phyloP scores from a whole-genome alignment of 2,888 invertebrate species.

The Hipparchia sbordonii region DNA sequence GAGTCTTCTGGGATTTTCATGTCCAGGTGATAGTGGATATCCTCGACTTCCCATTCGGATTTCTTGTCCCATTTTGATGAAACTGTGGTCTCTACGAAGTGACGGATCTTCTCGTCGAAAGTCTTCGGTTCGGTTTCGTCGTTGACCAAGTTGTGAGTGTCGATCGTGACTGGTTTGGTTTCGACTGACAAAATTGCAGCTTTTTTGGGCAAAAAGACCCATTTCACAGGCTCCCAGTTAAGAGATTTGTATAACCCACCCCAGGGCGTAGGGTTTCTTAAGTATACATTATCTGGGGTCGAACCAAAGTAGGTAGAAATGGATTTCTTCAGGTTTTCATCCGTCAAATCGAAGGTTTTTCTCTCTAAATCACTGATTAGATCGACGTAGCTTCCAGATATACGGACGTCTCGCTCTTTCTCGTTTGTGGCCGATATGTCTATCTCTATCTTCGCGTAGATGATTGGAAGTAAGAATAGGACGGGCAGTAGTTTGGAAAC shows the following conservation, averaged over 20 bases:
- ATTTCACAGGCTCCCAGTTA: conserved; percentile 52
- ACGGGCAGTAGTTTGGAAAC: conserved; percentile 36
- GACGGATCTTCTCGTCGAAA: conserved; percentile 45
- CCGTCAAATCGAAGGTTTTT: conserved; percentile 48
- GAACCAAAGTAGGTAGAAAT: conserved; percentile 45
- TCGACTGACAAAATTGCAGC: conserved; percentile 42
- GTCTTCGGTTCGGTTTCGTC: conserved; percentile 42
- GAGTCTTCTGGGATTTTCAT: conserved; percentile 18
- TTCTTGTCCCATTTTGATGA: conserved; percentile 46
- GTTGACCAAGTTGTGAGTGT: conserved; percentile 44
- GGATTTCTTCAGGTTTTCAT: conserved; percentile 48
- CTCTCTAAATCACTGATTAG: conserved; percentile 50
- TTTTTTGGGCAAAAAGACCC: conserved; percentile 46
- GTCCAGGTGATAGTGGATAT: conserved; percentile 29
- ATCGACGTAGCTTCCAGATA: conserved; percentile 45
- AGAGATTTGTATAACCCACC: conserved; percentile 53
- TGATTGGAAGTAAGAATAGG: conserved; percentile 43
- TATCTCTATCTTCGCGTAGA: conserved; percentile 49
- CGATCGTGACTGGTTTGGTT: conserved; percentile 41
- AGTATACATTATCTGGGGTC: conserved; percentile 47
- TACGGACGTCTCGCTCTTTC: conserved; percentile 36
- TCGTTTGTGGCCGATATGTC: conserved; percentile 45
- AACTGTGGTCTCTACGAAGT: conserved; percentile 46
- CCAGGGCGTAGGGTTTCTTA: conserved; percentile 57
- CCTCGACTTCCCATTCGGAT: conserved; percentile 41